Base-by-base conservation (phyloP, 2,888 invertebrate genomes). In the Helleia helle region DNA sequence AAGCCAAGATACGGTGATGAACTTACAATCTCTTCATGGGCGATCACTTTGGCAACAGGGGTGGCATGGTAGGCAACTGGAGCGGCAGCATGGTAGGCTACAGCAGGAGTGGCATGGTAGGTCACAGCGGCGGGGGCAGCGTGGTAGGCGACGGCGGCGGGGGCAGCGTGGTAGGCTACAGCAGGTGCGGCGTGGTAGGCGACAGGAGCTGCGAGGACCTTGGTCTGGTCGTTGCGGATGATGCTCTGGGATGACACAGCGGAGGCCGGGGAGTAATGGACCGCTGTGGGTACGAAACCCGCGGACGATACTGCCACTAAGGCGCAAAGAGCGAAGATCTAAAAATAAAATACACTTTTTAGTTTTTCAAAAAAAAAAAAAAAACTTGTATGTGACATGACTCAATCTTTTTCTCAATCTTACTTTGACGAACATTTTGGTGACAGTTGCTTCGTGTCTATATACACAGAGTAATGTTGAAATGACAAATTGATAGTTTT, bases 131-230 rank as follows among this genome's bases (percentile, higher is more conserved):
- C 55, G n/a, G 58, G 44, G 49, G 72, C 47, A 22, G 58, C 54
- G 7, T 57, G 55, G 6, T 71, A 69, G 12, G 70, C 67, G 31
- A 71, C 72, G 40, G 71, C 65, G 9, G 68, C 70, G 1, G 54
- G 60, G 14, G 71, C 68, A 12, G 65, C 42, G 12, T 67, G 68
- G 56, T 68, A 68, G 54, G 73, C 70, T 29, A 76, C 79, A 13
- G 86, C 51, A 30, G 52, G 56, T 1, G 64, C 46, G 47, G 64
- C 51, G 18, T 43, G 36, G 43, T 25, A 15, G 41, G 34, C 37
- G 41, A 31, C 36, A 41, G 28, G 28, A 8, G 28, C 27, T 6
- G 27, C 30, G 86, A 54, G 37, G 30, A 30, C 8, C 15, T 30
- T 30, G 7, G 27, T 46, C 63, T 57, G 63, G 62, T 69, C 71